Evolutionary conservation across 2,888 invertebrate species (phyloP), one percentile per base, ranked within the genome.

Genomic region (Brachyptera risi): DNA sequence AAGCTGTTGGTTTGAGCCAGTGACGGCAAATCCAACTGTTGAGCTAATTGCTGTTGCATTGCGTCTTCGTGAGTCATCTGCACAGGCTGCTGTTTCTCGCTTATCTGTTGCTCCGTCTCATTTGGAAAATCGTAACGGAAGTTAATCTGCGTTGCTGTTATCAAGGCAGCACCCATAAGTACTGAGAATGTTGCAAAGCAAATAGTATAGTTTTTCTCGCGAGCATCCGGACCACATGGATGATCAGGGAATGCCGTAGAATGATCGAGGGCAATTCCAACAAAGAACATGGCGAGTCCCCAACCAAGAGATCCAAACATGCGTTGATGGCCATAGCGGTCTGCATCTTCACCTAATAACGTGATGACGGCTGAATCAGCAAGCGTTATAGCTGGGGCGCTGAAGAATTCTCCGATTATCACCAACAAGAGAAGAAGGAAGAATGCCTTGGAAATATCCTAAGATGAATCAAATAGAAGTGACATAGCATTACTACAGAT

Each of bases 201-300:
- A 66, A 98, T 93, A 35, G 95, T 96, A 77, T 99, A 99, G 78
- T 99, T 99, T 75, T 96, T 94, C 77, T 99, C 98, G 73, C 90
- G 87, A 63, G 84, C 82, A 70, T 92, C 91, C 5, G 93, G 92
- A 0, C 85, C 89, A 72, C 96, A 96, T 0, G 95, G 95, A 76
- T 95, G 94, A 69, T 91, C 84, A 23, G 94, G 91, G 76, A 99
- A 98, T 0, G 95, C 89, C 19, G 96, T 96, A 61, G 96, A 96
- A 75, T 97, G 95, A 78, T 99, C 98, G 63, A 99, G 79, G 1
- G 92, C 95, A 69, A 96, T 94, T 62, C 94, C 95, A 63, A 99
- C 96, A 73, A 98, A 89, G 77, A 99, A 98, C 98, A 99, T 99
- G 49, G 98, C 92, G 68, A 98, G 79, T 26, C 96, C 98, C 98